Evolutionary conservation across 2,888 invertebrate genomes (phyloP), one percentile per base, ranked within the genome.

Genomic region (Apodemia duryi): DNA sequence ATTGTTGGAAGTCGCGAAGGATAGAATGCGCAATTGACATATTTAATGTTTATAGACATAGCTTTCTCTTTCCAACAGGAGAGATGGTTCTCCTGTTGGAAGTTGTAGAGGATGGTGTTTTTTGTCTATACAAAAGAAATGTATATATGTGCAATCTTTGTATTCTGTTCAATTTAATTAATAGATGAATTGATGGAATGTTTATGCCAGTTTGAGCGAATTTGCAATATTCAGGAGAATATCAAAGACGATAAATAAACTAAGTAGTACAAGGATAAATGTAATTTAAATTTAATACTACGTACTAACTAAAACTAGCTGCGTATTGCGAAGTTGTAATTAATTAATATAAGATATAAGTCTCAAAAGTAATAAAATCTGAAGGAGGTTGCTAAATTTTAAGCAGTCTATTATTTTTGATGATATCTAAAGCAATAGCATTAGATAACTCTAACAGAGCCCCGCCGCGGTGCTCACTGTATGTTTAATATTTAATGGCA

Each of bases 281-380:
- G 57, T 60, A 60, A 35, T 60, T 60, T 60, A 35, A 60, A 54
- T 54, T 54, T 29, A 54, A n/a, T 60, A 35, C 13, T 35, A 60
- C 57, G 35, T 35, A 60, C 57, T 35, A 1, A 32, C 35, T 60
- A 35, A 41, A 21, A 46, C 51, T 38, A 51, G 49, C 61, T 52
- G 65, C 41, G 52, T 49, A 65, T 65, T 65, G 61, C 65, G 61
- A 62, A 65, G 65, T 51, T 6, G 46, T 28, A 51, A 65, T 65
- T 61, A 65, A 65, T 65, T 65, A 49, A 51, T 61, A 61, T 41
- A 61, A 65, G 61, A 65, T 65, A 65, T 62, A 41, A 61, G 52
- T n/a, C 29, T 2, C 60, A 51, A 51, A 51, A 35, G 65, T 61
- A 65, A 65, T 65, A 65, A 65, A 61, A 62, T 65, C 52, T 61